Conservation (phyloP, 2,888 invertebrate genomes). For the Podotricha telesiphe region DNA sequence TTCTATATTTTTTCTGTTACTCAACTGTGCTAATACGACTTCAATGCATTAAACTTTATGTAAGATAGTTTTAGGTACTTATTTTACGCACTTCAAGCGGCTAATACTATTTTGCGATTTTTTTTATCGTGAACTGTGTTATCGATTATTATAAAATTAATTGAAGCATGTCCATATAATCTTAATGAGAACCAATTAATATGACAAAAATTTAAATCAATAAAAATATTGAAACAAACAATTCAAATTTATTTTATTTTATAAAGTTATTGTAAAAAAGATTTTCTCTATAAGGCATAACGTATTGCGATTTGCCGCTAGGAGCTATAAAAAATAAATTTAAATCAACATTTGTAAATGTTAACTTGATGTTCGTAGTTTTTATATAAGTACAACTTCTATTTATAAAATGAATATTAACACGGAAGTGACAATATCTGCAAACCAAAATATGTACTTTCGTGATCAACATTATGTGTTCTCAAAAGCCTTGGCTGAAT, state of each 20-base stretch:
- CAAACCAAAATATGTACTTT: background rate
- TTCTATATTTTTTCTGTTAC: too few species aligned
- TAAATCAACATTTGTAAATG: slow-evolving; percentile 2
- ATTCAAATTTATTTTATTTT: background rate
- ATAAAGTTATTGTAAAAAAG: background rate
- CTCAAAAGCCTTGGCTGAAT: too few species aligned
- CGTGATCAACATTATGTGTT: background rate
- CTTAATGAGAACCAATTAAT: background rate
- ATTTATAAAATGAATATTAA: slow-evolving; percentile 1
- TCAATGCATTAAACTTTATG: too few species aligned
- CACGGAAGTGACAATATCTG: background rate
- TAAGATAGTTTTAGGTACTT: too few species aligned
- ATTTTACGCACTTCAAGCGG: too few species aligned
- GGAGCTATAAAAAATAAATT: background rate
- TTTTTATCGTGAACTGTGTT: background rate
- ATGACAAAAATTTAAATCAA: background rate
- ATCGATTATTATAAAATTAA: background rate
- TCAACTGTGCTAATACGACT: too few species aligned
- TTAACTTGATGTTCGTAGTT: background rate
- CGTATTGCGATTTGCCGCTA: background rate
- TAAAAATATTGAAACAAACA: background rate
- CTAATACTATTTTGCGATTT: too few species aligned
- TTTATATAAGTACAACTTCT: background rate
- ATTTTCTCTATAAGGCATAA: background rate
- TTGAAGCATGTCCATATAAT: background rate